Percentiles rank a stretch among this genome's conserved stretches.
phyloP scores from a whole-genome alignment of 2,797 vertebrate species.

The Parauchenoglanis punctatus region DNA sequence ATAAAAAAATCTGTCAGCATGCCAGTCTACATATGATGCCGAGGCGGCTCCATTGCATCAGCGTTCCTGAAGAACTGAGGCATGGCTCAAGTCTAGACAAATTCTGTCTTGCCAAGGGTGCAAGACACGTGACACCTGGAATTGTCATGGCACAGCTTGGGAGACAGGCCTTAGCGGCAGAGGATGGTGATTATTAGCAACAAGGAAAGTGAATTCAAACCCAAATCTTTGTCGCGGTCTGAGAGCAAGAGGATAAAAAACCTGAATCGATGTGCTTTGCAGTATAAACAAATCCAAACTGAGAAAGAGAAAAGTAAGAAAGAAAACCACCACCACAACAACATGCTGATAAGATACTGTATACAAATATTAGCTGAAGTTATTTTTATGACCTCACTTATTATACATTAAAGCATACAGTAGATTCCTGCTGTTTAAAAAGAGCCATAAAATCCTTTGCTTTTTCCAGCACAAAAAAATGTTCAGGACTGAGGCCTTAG shows the following conservation, averaged over 20 bases:
- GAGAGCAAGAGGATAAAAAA: neutral
- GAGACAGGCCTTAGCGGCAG: neutral
- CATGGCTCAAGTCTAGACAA: neutral
- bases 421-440: neutral
- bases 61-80: neutral
- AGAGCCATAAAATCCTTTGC: neutral
- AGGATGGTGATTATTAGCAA: slow-evolving; percentile 11
- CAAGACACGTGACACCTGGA: neutral
- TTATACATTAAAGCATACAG: neutral
- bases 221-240: neutral
- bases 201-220: neutral
- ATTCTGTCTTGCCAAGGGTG: slow-evolving; percentile 1
- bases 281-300: neutral
- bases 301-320: neutral
- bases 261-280: neutral
- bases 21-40: neutral
- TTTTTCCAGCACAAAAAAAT: neutral
- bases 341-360: neutral
- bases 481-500: neutral
- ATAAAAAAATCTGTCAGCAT: neutral
- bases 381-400: neutral
- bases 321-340: neutral
- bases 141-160: slow-evolving; percentile 12
- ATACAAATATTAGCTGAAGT: neutral
- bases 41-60: neutral